phyloP scores from a whole-genome alignment of 2,888 invertebrate genomes.

The Exocentrus adspersus region DNA sequence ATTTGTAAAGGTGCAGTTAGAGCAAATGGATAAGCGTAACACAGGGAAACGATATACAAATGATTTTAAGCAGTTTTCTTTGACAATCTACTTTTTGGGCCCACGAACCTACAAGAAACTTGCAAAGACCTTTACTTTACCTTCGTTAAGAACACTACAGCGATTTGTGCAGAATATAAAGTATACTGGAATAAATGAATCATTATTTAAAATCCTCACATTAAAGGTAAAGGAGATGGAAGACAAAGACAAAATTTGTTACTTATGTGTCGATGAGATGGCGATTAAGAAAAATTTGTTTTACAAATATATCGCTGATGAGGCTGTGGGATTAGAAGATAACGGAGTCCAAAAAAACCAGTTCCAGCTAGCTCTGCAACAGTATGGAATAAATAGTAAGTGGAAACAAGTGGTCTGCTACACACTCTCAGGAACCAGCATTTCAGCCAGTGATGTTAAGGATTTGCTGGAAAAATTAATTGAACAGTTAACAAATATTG shows the following conservation, averaged over 20 bases:
- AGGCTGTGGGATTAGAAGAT: neutral
- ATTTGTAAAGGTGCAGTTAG: neutral
- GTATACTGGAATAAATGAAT: neutral
- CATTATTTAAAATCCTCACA: neutral
- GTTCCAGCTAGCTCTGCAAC: constrained; percentile 2
- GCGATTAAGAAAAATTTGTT: neutral
- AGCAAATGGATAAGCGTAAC: neutral
- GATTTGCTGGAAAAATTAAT: neutral
- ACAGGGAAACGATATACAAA: constrained; percentile 27
- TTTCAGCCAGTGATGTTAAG: neutral
- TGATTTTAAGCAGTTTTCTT: constrained; percentile 39
- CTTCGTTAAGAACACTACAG: neutral
- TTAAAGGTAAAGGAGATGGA: no score
- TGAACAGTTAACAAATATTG: neutral
- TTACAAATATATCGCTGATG: neutral
- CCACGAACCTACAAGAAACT: constrained; percentile 40
- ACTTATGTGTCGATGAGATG: neutral
- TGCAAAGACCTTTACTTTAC: constrained; percentile 32
- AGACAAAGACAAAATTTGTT: neutral
- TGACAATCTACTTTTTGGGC: constrained; percentile 38
- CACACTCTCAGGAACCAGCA: neutral
- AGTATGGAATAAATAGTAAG: neutral
- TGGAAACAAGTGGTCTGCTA: constrained; percentile 5
- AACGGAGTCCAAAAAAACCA: neutral
- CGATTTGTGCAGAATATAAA: neutral